A percentile compares a stretch with the other conserved stretches of the same genome.
Evolutionary conservation across 2,113 vertebrate species (phyloP).

Genomic region (Stegastes partitus): DNA sequence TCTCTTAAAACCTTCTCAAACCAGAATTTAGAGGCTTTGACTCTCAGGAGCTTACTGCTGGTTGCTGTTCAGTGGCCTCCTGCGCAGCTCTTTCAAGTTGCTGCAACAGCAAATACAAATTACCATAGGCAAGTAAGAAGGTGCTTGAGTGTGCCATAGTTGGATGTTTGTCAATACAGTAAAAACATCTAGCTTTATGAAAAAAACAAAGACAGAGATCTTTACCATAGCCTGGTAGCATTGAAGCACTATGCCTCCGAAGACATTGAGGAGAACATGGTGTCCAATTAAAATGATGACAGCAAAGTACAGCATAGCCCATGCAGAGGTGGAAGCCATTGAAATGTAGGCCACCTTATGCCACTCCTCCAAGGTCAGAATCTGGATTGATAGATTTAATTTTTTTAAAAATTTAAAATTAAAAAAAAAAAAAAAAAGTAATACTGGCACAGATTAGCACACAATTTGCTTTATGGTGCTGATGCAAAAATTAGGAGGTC

Average conservation of each 20-base stretch:
- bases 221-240: constrained; percentile 9
- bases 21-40: not conserved
- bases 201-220: not conserved
- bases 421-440: not conserved
- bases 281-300: constrained; percentile 1
- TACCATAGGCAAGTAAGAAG: accelerated
- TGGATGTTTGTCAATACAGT: not conserved
- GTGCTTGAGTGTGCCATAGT: not conserved
- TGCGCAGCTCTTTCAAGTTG: not conserved
- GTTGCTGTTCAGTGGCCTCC: too few relatives aligned
- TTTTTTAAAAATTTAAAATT: too few relatives aligned
- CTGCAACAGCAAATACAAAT: not conserved
- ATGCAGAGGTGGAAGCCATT: not conserved
- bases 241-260: constrained; percentile 36
- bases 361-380: constrained; percentile 50
- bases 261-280: constrained; percentile 29
- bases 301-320: constrained; percentile 8
- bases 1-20: not conserved
- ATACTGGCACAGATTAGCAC: not conserved
- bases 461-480: not conserved
- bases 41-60: not conserved
- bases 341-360: constrained; percentile 20
- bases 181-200: not conserved
- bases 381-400: constrained; percentile 6
- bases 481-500: not conserved